A percentile compares a stretch with the other conserved stretches of the same genome.
Evolutionary conservation across 2,113 vertebrate species (phyloP).

Genomic region (Setophaga coronata): DNA sequence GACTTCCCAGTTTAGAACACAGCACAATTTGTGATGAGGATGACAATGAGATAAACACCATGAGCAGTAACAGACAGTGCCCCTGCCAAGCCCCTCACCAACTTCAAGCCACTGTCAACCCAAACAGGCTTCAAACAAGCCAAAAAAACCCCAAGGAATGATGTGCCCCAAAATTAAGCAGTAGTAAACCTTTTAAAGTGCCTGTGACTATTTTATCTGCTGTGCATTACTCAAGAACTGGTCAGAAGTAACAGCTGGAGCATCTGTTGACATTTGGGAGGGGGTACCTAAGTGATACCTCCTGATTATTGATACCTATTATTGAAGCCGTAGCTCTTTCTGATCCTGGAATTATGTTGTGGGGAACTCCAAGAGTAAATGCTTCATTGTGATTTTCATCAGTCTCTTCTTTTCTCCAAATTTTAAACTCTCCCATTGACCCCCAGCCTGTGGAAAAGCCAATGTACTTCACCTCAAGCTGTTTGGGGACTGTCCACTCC

Average conservation of each 20-base stretch:
- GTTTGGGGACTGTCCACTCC: slow-evolving; percentile 78
- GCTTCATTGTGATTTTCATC: slow-evolving; percentile 97
- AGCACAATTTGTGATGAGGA: background rate
- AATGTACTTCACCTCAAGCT: slow-evolving; percentile 85
- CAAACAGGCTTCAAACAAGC: background rate
- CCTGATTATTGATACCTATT: slow-evolving; percentile 79
- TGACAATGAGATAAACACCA: background rate
- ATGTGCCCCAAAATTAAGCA: background rate
- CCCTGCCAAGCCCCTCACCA: background rate
- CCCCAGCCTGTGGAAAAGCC: slow-evolving; percentile 97
- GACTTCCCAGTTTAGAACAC: background rate
- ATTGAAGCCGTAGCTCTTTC: slow-evolving; percentile 88
- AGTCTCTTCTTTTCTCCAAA: slow-evolving; percentile 91
- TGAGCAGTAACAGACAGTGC: background rate
- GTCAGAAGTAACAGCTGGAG: slow-evolving; percentile 11
- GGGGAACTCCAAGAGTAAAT: slow-evolving; percentile 90
- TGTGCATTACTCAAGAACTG: background rate
- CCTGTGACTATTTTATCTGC: background rate
- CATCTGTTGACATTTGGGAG: slow-evolving; percentile 40
- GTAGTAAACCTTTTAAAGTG: background rate
- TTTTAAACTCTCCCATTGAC: slow-evolving; percentile 91
- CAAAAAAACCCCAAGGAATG: background rate
- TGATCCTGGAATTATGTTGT: slow-evolving; percentile 90
- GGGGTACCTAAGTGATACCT: background rate
- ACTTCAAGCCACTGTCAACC: background rate